These are phyloP conservation scores for Silurus glanis DNA, from an alignment of 2,113 vertebrate species.

Conservation along the genomic window DNA sequence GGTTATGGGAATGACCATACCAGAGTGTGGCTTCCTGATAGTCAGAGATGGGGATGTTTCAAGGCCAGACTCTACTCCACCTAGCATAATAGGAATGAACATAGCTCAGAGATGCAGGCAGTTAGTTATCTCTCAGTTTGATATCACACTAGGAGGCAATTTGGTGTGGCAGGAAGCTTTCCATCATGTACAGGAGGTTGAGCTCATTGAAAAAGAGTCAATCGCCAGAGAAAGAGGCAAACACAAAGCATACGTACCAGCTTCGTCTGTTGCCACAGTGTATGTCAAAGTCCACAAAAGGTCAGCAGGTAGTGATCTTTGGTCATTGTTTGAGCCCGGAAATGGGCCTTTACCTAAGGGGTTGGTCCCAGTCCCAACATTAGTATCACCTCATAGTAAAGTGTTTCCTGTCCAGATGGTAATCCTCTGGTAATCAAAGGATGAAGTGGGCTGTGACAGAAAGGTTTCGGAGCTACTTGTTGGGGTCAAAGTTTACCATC, in stretches of 20 bases:
- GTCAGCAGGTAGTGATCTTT: not conserved
- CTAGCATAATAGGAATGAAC: too few species aligned
- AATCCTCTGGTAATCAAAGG: not conserved
- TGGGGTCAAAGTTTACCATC: too few species aligned
- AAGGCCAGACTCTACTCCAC: too few species aligned
- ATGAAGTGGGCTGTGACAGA: not conserved
- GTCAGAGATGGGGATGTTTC: too few species aligned
- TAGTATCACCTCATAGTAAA: too few species aligned
- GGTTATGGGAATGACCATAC: not conserved
- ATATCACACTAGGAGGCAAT: not conserved
- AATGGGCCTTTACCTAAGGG: too few species aligned
- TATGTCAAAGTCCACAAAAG: too few species aligned
- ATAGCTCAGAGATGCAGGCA: not conserved
- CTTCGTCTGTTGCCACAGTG: too few species aligned
- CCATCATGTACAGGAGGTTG: not conserved
- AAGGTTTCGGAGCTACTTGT: too few species aligned
- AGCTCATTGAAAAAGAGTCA: not conserved
- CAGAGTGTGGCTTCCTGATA: too few species aligned
- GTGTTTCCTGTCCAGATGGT: not conserved
- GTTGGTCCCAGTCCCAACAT: too few species aligned
- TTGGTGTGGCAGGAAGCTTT: not conserved
- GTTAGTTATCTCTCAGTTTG: not conserved
- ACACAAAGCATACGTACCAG: not conserved
- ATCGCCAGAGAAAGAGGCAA: not conserved
- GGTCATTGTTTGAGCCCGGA: not conserved